Percentiles rank a stretch among this genome's conserved stretches.
Evolutionary conservation across 1,140 invertebrate species (phyloP).

Genomic region (Aphidius gifuensis): DNA sequence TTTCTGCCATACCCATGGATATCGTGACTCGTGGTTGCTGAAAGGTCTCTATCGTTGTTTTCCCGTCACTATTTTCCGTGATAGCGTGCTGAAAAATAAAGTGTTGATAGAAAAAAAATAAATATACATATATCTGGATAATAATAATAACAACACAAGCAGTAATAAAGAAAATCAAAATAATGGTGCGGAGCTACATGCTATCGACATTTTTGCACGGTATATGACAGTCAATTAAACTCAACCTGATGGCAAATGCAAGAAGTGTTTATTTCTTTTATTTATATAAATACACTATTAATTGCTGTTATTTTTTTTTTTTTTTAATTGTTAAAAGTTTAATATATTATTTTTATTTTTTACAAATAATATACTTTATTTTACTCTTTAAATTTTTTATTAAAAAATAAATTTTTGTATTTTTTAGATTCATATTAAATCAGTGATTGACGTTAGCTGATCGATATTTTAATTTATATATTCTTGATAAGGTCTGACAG

Average conservation of each 20-base stretch:
- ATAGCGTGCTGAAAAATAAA: neutral
- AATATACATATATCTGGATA: neutral
- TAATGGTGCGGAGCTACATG: conserved; percentile 31
- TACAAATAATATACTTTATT: neutral
- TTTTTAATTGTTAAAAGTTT: neutral
- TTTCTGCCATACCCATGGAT: no score
- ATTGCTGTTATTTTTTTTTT: conserved; percentile 13
- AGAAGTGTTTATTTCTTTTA: conserved; percentile 8
- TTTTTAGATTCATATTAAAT: conserved; percentile 49
- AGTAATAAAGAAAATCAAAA: neutral
- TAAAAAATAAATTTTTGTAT: conserved; percentile 30
- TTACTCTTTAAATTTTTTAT: conserved; percentile 11
- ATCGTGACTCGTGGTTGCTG: neutral
- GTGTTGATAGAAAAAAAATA: neutral
- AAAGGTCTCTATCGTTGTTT: conserved; percentile 7
- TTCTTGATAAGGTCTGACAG: conserved; percentile 1
- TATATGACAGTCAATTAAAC: conserved; percentile 39
- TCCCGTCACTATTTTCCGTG: neutral
- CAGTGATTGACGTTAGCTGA: conserved; percentile 51
- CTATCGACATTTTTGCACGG: conserved; percentile 37
- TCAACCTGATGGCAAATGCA: conserved; percentile 11
- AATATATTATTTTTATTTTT: conserved; percentile 1
- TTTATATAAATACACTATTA: neutral
- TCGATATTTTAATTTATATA: conserved; percentile 55
- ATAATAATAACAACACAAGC: neutral